Evolutionary conservation across 2,113 vertebrate species (phyloP), one percentile per base, ranked within the genome.

Genomic region (Monopterus albus): DNA sequence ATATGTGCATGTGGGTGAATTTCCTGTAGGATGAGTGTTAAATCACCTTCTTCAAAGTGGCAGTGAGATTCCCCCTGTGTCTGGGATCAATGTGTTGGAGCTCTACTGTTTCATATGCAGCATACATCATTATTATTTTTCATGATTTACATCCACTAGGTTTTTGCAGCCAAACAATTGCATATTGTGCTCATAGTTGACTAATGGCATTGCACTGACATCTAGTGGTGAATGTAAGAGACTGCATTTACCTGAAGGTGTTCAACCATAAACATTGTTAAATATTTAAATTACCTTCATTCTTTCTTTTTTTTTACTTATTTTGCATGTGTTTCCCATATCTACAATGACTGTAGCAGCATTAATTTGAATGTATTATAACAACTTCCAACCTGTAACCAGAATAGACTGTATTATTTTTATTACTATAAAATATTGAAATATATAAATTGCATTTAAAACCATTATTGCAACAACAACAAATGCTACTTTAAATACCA

Each of bases 131-230:
- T 4, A 52, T 61, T 52, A 28, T 68, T 62, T 59, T 43, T 78
- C 39, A 51, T 71, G 10, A 67, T 71, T 23, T 68, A 7, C 10
- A 46, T 35, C 40, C 39, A 13, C 18, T 68, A 8, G 12, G 12
- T 36, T 59, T n/a, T 46, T 36, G 11, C 12, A 31, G 12, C 1
- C 31, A 38, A 0, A 4, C 10, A 13, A 2, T 2, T 17, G 57
- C 38, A 12, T n/a, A 20, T 26, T 3, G 14, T 15, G 38, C 39
- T 61, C 8, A 8, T 7, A 6, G 8, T 36, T 14, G 17, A 77
- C n/a, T 28, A 2, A 18, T 75, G 75, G 75, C 75, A 39, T 21
- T 62, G 38, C 60, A 85, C 43, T 72, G 88, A 78, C 84, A 83
- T 45, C 88, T 87, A 61, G 70, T 83, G 91, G 68, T 28, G 15